A percentile compares a stretch with the other conserved stretches of the same genome.
Conservation (phyloP, 2,797 vertebrate genomes). For the Halcyon badia region DNA sequence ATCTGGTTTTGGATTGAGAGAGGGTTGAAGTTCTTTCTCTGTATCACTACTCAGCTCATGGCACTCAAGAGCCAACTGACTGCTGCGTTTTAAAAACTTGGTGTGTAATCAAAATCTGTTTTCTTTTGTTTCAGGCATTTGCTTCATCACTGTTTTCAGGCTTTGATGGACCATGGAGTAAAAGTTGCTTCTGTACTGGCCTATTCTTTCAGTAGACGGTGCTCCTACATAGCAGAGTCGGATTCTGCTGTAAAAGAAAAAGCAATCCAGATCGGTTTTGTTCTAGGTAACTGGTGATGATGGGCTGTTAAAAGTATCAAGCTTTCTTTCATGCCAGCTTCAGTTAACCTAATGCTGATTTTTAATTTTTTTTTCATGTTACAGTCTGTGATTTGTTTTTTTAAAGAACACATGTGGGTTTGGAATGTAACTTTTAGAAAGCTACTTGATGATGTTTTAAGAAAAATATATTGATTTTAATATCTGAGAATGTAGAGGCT, state of each 20-base stretch:
- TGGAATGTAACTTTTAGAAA: neutral
- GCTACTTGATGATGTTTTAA: rapidly evolving
- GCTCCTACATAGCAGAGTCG: constrained; percentile 98
- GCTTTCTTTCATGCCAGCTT: neutral
- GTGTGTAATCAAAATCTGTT: neutral
- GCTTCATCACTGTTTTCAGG: constrained; percentile 98
- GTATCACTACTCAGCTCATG: neutral
- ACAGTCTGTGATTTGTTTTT: neutral
- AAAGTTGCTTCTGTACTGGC: constrained; percentile 98
- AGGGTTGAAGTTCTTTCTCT: neutral
- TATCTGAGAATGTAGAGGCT: neutral
- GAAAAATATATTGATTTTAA: neutral
- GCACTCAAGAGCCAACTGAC: neutral
- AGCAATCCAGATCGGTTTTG: constrained; percentile 98
- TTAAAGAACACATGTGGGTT: neutral
- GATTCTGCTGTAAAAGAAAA: constrained; percentile 97
- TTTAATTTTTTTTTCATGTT: neutral
- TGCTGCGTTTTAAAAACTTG: neutral
- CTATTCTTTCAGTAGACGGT: constrained; percentile 97
- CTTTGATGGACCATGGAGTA: constrained; percentile 98
- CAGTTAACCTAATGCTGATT: neutral
- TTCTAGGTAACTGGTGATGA: constrained; percentile 87
- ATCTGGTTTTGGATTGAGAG: neutral
- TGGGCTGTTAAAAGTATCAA: neutral
- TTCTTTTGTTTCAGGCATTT: constrained; percentile 87